phyloP scores from a whole-genome alignment of 2,888 invertebrate genomes.

The Myopa tessellatipennis region DNA sequence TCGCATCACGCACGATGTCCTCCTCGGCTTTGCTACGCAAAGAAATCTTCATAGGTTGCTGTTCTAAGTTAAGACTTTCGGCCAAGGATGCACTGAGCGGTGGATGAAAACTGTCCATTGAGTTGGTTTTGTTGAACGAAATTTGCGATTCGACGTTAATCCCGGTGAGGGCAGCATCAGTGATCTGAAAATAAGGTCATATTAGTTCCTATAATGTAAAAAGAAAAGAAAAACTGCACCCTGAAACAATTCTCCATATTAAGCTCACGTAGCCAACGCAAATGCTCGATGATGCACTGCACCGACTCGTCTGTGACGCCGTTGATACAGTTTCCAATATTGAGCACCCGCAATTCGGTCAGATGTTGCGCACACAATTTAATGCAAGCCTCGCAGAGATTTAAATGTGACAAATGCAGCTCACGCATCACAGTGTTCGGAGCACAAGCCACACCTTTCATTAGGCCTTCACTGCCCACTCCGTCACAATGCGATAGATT shows the following conservation, averaged over 20 bases:
- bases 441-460: slow-evolving; percentile 72
- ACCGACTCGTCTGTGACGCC: slow-evolving; percentile 78
- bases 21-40: slow-evolving; percentile 77
- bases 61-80: slow-evolving; percentile 48
- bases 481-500: slow-evolving; percentile 78
- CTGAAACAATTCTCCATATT: slow-evolving; percentile 74
- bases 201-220: background rate
- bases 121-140: slow-evolving; percentile 31
- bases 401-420: slow-evolving; percentile 72
- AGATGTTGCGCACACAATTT: slow-evolving; percentile 73
- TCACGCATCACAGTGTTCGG: slow-evolving; percentile 70
- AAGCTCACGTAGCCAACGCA: slow-evolving; percentile 72
- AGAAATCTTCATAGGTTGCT: slow-evolving; percentile 69
- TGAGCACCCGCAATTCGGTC: slow-evolving; percentile 72
- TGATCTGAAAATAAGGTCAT: slow-evolving; percentile 58
- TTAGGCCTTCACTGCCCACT: slow-evolving; percentile 73
- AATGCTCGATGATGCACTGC: slow-evolving; percentile 76
- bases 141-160: slow-evolving; percentile 63
- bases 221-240: slow-evolving; percentile 46
- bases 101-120: slow-evolving; percentile 56
- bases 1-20: slow-evolving; percentile 76
- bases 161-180: slow-evolving; percentile 79
- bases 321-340: slow-evolving; percentile 77
- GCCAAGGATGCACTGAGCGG: slow-evolving; percentile 46
- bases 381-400: slow-evolving; percentile 74